phyloP scores from a whole-genome alignment of 1,140 invertebrate species.

The Scaptomyza hsui region DNA sequence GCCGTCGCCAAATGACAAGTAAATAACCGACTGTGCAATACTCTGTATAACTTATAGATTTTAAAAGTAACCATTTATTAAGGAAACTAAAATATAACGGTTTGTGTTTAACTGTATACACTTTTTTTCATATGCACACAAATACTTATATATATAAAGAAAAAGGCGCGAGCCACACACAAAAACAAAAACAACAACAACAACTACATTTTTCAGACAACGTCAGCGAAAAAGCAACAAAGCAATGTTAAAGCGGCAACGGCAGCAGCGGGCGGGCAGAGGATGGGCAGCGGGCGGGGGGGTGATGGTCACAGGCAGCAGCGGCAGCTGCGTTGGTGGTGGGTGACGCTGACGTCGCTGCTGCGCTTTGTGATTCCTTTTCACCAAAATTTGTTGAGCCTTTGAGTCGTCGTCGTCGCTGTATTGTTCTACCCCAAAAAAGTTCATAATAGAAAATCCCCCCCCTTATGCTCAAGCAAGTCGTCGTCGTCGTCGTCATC shows the following conservation, averaged over 20 bases:
- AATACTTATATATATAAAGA: conserved; percentile 10
- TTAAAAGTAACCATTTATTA: neutral
- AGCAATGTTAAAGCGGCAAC: conserved; percentile 36
- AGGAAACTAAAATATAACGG: no score
- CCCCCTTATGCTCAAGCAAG: conserved; percentile 20
- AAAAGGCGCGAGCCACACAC: conserved; percentile 45
- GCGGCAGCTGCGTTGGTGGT: conserved; percentile 49
- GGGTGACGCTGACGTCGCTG: conserved; percentile 58
- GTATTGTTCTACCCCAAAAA: conserved; percentile 76
- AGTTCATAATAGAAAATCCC: conserved; percentile 63
- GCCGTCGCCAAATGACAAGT: neutral
- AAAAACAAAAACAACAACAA: conserved; percentile 37
- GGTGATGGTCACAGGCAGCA: conserved; percentile 44
- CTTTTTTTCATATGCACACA: conserved; percentile 12
- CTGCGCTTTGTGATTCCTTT: conserved; percentile 74
- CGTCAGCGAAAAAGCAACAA: conserved; percentile 68
- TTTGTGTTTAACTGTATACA: conserved; percentile 6
- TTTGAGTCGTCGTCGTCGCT: conserved; percentile 47
- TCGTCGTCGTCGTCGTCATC: conserved; percentile 9
- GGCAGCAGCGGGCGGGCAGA: conserved; percentile 1
- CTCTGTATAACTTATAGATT: neutral
- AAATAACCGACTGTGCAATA: neutral
- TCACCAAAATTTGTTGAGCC: conserved; percentile 78
- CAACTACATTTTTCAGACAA: conserved; percentile 50
- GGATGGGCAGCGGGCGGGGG: conserved; percentile 20